Conservation (phyloP, 2,113 vertebrate genomes). For the Perognathus longimembris region DNA sequence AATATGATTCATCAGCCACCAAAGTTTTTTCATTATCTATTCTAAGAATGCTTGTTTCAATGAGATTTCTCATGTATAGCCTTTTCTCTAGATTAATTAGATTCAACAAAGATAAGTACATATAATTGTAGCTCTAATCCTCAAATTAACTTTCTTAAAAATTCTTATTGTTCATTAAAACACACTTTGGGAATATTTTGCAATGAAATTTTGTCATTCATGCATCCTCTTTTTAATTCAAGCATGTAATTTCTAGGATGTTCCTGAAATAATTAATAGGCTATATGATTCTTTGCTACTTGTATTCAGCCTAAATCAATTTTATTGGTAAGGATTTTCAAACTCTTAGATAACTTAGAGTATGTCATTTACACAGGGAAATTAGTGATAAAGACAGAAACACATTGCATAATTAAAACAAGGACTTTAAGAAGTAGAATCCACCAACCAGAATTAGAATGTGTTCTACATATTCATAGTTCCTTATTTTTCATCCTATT, state of each 20-base stretch:
- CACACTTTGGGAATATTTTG: background rate
- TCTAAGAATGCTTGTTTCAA: background rate
- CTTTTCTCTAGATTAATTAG: background rate
- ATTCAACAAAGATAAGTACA: background rate
- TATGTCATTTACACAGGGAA: background rate
- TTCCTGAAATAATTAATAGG: background rate
- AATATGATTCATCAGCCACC: background rate
- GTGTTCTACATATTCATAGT: background rate
- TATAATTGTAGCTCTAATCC: background rate
- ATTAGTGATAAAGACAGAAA: background rate
- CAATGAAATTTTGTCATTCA: background rate
- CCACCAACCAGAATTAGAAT: background rate
- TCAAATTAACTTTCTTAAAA: background rate
- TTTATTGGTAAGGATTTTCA: conserved; percentile 14
- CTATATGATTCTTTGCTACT: background rate
- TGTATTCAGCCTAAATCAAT: background rate
- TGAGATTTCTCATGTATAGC: background rate
- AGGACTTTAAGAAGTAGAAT: background rate
- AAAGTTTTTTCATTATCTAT: background rate
- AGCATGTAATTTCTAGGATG: background rate
- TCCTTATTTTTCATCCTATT: background rate
- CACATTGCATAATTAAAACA: background rate
- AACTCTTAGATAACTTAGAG: background rate
- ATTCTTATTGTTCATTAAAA: background rate
- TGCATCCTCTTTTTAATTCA: background rate